Evolutionary conservation across 2,888 invertebrate genomes (phyloP).

Genomic region (Drosophila longiperda): DNA sequence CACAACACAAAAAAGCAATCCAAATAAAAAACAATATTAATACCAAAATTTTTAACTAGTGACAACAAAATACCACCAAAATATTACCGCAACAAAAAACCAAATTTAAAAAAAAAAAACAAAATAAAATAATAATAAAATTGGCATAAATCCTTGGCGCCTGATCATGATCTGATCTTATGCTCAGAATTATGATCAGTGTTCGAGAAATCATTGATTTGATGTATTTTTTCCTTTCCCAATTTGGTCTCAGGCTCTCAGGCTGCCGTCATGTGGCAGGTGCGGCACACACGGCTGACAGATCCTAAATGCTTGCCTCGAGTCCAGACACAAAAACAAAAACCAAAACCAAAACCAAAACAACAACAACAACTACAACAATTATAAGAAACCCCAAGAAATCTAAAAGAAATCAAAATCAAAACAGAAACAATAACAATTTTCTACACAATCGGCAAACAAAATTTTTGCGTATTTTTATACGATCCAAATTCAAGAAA

Average conservation of each 20-base stretch:
- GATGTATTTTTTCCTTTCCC: background rate
- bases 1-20: background rate
- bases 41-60: constrained; percentile 9
- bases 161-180: background rate
- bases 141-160: constrained; percentile 17
- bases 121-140: constrained; percentile 13
- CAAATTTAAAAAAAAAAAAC: constrained; percentile 2
- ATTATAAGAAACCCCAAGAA: constrained; percentile 20
- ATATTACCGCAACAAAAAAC: constrained; percentile 2
- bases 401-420: constrained; percentile 8
- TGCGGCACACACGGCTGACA: constrained; percentile 37
- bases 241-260: constrained; percentile 34
- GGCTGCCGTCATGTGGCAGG: constrained; percentile 53
- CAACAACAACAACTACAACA: constrained; percentile 34
- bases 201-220: background rate
- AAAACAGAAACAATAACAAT: constrained; percentile 35
- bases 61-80: constrained; percentile 19
- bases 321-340: constrained; percentile 28
- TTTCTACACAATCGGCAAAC: constrained; percentile 49
- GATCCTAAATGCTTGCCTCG: constrained; percentile 53
- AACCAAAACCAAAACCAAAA: constrained; percentile 12
- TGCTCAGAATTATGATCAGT: constrained; percentile 1
- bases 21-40: constrained; percentile 8
- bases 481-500: constrained; percentile 57
- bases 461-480: constrained; percentile 52